These are phyloP conservation scores for Tetramorium bicarinatum DNA, from an alignment of 2,888 invertebrate genomes.

Conservation along the genomic window DNA sequence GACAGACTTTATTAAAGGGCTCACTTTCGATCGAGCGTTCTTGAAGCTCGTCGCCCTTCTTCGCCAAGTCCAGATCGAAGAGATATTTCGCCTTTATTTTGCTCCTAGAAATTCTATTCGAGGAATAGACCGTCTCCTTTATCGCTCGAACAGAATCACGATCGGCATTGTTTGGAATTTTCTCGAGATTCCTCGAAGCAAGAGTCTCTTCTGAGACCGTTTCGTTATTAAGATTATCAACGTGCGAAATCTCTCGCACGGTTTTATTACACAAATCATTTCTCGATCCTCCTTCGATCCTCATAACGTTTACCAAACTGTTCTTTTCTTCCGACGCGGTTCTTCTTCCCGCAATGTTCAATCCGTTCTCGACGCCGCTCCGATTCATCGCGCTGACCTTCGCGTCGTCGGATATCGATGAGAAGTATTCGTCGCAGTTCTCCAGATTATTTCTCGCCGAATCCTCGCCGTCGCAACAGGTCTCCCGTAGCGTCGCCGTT, in stretches of 20 bases:
- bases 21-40: conserved; percentile 5
- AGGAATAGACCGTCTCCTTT: neutral
- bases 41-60: neutral
- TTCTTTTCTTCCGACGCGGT: neutral
- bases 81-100: neutral
- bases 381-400: neutral
- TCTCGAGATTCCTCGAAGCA: neutral
- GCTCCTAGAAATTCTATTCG: neutral
- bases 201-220: neutral
- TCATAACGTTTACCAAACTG: neutral
- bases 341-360: neutral
- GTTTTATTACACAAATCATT: neutral
- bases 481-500: conserved; percentile 39
- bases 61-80: neutral
- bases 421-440: neutral
- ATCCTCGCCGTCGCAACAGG: conserved; percentile 9
- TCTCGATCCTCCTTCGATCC: neutral
- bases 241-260: neutral
- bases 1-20: neutral
- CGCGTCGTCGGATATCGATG: neutral
- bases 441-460: neutral
- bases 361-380: neutral
- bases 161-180: neutral
- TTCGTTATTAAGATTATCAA: neutral
- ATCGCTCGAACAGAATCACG: neutral